Evolutionary conservation across 2,888 invertebrate genomes (phyloP), one percentile per base, ranked within the genome.

Genomic region (Choristoneura rosaceana): DNA sequence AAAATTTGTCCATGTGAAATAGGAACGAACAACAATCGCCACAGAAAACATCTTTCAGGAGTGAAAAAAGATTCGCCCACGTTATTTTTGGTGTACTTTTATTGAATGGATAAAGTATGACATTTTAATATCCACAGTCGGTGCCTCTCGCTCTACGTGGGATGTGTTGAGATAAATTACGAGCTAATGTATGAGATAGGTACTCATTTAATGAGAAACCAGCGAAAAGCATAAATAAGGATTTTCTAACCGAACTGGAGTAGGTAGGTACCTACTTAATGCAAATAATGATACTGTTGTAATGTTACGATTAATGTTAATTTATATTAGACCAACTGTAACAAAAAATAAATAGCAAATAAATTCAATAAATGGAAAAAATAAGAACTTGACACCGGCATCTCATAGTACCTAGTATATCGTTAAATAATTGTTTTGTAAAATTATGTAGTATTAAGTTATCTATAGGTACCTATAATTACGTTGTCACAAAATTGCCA

Each of bases 91-190:
- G 41, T 25, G 55, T 61, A 47, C 14, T 52, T 58, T 59, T 67
- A 52, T 61, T 61, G 41, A 61, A 41, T 10, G 61, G 50, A 69
- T 61, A 69, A 69, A n/a, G 41, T 47, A 69, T 69, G 69, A 12
- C 61, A 52, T 69, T 61, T 61, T 69, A 61, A 60, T 69, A 25
- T 15, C 47, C 50, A 50, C 59, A 25, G 50, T 7, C 17, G 41
- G 25, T 17, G 50, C 50, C 15, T 17, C 15, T 15, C 50, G 50
- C 55, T 55, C 8, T 41, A 58, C 33, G 41, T 69, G 61, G 69
- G 69, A 41, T 25, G 38, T 38, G 25, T 38, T 17, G 41, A 61
- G 25, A 69, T 61, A 38, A 68, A 17, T 68, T 68, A 68, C 60
- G 68, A 68, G 17, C 10, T 17, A 38, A 41, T 50, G 10, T 61